Percentiles rank a stretch among this genome's conserved stretches.
These are phyloP conservation scores for Melipona quadrifasciata DNA, from an alignment of 1,140 invertebrate genomes.

Conservation along the genomic window DNA sequence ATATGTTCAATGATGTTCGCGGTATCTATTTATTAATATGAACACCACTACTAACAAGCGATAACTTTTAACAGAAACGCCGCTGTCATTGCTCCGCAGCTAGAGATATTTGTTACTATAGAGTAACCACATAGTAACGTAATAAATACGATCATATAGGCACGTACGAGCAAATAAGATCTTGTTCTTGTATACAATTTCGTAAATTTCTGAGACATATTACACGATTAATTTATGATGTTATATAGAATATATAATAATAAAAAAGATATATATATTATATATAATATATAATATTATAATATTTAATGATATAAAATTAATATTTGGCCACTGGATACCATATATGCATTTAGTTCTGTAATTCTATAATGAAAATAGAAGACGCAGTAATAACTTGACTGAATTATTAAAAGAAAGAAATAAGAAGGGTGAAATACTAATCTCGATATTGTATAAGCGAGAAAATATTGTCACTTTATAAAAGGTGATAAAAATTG, in stretches of 20 bases:
- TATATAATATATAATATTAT: slow-evolving; percentile 49
- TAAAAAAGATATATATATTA: neutral
- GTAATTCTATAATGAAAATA: slow-evolving; percentile 41
- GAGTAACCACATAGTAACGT: slow-evolving; percentile 48
- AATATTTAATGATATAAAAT: slow-evolving; percentile 24
- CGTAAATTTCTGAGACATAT: slow-evolving; percentile 11
- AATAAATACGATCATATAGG: slow-evolving; percentile 34
- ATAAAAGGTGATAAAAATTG: slow-evolving; percentile 20
- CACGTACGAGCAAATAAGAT: slow-evolving; percentile 34
- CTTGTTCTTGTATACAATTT: slow-evolving; percentile 34
- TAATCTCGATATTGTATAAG: slow-evolving; percentile 10
- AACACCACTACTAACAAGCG: slow-evolving; percentile 58
- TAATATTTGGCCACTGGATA: slow-evolving; percentile 37
- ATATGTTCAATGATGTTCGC: slow-evolving; percentile 45
- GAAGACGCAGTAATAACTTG: slow-evolving; percentile 32
- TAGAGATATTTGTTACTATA: slow-evolving; percentile 56
- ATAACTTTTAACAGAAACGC: slow-evolving; percentile 59
- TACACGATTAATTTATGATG: slow-evolving; percentile 28
- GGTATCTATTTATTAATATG: slow-evolving; percentile 61
- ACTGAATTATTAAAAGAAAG: slow-evolving; percentile 48
- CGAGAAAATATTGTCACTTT: neutral
- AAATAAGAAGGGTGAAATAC: neutral
- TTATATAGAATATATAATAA: slow-evolving; percentile 46
- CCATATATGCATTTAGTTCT: slow-evolving; percentile 44
- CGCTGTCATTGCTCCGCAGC: slow-evolving; percentile 57